These are phyloP conservation scores for Hipposideros larvatus DNA, from an alignment of 2,797 vertebrate genomes.

Conservation along the genomic window DNA sequence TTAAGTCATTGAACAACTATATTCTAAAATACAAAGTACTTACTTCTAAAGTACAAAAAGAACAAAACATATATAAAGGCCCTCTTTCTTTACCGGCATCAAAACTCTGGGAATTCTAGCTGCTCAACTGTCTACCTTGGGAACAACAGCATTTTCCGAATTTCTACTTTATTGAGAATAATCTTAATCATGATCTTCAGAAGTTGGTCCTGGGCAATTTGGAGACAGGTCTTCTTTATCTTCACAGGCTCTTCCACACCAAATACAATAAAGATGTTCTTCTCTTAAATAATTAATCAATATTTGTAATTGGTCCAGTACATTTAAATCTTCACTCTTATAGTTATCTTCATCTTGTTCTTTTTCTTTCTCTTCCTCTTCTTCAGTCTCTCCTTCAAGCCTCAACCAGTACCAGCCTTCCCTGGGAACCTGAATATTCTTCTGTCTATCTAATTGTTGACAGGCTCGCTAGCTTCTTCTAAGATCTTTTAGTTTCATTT, in stretches of 20 bases:
- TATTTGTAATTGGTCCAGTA: conserved; percentile 93
- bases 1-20: conserved; percentile 18
- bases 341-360: conserved; percentile 84
- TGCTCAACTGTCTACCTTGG: neutral
- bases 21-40: conserved; percentile 13
- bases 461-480: conserved; percentile 95
- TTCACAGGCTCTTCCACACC: conserved; percentile 97
- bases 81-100: neutral
- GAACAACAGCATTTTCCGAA: conserved; percentile 65
- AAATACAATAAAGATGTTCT: conserved; percentile 96
- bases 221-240: conserved; percentile 94
- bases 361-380: conserved; percentile 79
- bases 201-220: conserved; percentile 95
- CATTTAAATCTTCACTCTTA: conserved; percentile 84
- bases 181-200: conserved; percentile 93
- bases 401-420: conserved; percentile 89
- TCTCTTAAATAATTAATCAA: conserved; percentile 95
- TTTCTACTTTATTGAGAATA: conserved; percentile 70
- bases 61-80: conserved; percentile 43
- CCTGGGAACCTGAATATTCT: conserved; percentile 88
- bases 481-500: conserved; percentile 95
- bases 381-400: conserved; percentile 84
- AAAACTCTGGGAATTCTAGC: conserved; percentile 38
- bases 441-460: conserved; percentile 95
- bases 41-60: conserved; percentile 8